A percentile compares a stretch with the other conserved stretches of the same genome.
Evolutionary conservation across 2,113 vertebrate genomes (phyloP).

Genomic region (Nesogale talazaci): DNA sequence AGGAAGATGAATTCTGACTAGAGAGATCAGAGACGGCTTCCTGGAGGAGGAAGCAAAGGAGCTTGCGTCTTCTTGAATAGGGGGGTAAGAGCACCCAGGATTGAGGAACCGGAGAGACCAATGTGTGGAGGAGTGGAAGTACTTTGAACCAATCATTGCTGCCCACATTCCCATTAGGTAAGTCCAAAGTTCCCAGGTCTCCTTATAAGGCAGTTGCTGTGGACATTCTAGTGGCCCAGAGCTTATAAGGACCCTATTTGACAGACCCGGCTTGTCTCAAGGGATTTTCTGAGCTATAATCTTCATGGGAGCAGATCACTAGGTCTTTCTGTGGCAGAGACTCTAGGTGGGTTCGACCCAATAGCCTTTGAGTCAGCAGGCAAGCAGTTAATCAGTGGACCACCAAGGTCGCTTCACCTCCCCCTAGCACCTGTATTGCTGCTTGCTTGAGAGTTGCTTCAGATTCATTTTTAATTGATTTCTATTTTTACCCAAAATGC

Average conservation of each 20-base stretch:
- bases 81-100: not conserved
- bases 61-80: not conserved
- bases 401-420: not conserved
- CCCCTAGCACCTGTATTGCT: not conserved
- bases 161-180: not conserved
- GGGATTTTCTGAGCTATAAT: not conserved
- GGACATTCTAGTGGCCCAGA: not conserved
- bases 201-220: not conserved
- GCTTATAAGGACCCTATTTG: not conserved
- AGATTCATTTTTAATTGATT: conserved; percentile 30
- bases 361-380: not conserved
- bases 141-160: not conserved
- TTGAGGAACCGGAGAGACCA: not conserved
- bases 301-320: not conserved
- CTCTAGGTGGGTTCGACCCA: not conserved
- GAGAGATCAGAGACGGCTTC: not conserved
- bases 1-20: not conserved
- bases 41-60: not conserved
- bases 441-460: not conserved
- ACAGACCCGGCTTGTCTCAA: not conserved
- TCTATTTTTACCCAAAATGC: not conserved
- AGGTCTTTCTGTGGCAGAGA: not conserved
- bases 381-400: not conserved
- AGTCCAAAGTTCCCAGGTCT: not conserved
- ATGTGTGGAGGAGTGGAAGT: not conserved